Evolutionary conservation across 2,797 vertebrate species (phyloP), one percentile per base, ranked within the genome.

Genomic region (Staurois parvus): DNA sequence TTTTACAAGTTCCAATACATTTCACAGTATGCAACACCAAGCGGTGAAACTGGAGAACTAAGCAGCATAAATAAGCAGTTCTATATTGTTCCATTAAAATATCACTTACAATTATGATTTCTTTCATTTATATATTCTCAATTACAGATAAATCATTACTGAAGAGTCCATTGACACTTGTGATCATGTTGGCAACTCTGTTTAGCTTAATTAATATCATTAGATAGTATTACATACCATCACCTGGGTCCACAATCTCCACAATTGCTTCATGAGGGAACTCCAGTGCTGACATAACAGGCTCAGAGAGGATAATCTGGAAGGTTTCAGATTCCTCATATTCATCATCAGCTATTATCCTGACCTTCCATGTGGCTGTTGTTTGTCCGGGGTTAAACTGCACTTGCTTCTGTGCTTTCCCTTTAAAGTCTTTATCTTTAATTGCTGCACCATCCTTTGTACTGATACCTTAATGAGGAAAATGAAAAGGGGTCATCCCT

Each of bases 301-400:
- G 96, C 81, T 97, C 95, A 2, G 93, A 96, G 59, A 98, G 92
- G 88, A 96, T 88, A 79, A 98, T 96, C 90, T 96, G 92, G 90
- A 98, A 98, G 29, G 91, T 95, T 91, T 98, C 96, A 0, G 95
- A 97, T 29, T 91, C 94, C 91, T 97, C 95, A 3, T 96, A 97
- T 93, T 96, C 92, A 78, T 94, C 92, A 88, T 97, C 96, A 0
- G 94, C 94, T 90, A 96, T 93, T 90, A 97, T 95, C 88, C 94
- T 96, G 77, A 97, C 95, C 90, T 64, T 93, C 97, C 96, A 97
- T 45, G 90, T 94, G 5, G 96, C 96, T 0, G 83, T 92, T 30
- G 94, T 95, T 90, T 97, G 96, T 66, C 96, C 96, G 0, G 96
- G 97, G 86, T 95, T 96, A 91, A 98, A 97, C 52, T 95, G 95